Conservation (phyloP, 2,113 vertebrate genomes). For the Hyperopisus bebe region DNA sequence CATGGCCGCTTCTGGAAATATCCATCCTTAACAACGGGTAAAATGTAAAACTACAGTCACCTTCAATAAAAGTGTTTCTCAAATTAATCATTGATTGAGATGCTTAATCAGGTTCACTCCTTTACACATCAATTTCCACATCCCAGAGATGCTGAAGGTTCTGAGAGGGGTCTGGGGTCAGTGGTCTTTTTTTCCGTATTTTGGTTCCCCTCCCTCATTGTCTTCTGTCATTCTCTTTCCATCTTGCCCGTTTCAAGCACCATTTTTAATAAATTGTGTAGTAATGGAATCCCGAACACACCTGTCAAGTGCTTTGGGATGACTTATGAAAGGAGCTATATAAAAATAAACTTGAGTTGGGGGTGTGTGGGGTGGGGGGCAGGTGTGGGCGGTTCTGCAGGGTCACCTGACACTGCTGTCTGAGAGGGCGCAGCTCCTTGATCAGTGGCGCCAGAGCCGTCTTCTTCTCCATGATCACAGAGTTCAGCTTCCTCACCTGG, state of each 20-base stretch:
- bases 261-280: not conserved
- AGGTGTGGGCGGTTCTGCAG: not conserved
- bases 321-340: not conserved
- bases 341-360: not conserved
- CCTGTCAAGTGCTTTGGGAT: not conserved
- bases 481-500: conserved; percentile 87
- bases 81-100: not conserved
- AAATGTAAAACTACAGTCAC: not conserved
- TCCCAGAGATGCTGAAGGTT: not conserved
- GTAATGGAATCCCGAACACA: not conserved
- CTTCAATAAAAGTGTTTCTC: not conserved
- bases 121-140: not conserved
- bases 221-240: not conserved
- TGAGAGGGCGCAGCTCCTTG: conserved; percentile 83
- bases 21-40: not conserved
- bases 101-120: not conserved
- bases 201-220: not conserved
- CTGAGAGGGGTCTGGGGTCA: not conserved
- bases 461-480: conserved; percentile 82
- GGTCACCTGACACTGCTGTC: conserved; percentile 77
- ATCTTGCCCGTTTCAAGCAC: not conserved
- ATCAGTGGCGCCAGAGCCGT: conserved; percentile 84
- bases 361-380: not conserved
- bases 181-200: not conserved
- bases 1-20: not conserved